phyloP scores from a whole-genome alignment of 2,797 vertebrate species.

The Percopsis omiscomaycus region DNA sequence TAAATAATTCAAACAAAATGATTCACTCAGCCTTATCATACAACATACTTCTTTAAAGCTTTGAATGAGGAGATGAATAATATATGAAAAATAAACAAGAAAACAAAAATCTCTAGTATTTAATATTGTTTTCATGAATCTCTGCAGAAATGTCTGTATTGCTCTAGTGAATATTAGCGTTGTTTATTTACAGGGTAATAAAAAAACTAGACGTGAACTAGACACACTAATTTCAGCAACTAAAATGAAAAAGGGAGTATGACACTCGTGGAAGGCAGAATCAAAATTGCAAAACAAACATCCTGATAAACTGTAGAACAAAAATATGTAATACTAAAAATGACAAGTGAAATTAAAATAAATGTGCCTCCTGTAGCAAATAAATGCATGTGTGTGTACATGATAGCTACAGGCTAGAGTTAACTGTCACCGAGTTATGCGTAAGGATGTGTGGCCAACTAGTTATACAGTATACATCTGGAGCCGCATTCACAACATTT shows the following conservation, averaged over 20 bases:
- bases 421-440: no score
- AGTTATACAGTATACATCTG: no score
- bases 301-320: not conserved
- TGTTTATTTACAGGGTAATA: not conserved
- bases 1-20: not conserved
- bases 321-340: conserved; percentile 2
- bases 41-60: no score
- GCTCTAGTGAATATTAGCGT: no score
- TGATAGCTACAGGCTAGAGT: not conserved
- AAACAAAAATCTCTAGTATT: not conserved
- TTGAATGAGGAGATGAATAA: conserved; percentile 8
- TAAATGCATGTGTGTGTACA: conserved; percentile 21
- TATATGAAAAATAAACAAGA: conserved; percentile 2
- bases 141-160: no score
- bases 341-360: conserved; percentile 3
- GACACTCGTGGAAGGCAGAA: conserved; percentile 8
- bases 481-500: no score
- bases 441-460: no score
- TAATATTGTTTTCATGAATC: not conserved
- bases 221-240: not conserved
- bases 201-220: conserved; percentile 2
- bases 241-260: not conserved
- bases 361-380: not conserved
- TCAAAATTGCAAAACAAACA: conserved; percentile 3
- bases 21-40: no score